phyloP scores from a whole-genome alignment of 2,888 invertebrate species.

The Eurytoma adleriae region DNA sequence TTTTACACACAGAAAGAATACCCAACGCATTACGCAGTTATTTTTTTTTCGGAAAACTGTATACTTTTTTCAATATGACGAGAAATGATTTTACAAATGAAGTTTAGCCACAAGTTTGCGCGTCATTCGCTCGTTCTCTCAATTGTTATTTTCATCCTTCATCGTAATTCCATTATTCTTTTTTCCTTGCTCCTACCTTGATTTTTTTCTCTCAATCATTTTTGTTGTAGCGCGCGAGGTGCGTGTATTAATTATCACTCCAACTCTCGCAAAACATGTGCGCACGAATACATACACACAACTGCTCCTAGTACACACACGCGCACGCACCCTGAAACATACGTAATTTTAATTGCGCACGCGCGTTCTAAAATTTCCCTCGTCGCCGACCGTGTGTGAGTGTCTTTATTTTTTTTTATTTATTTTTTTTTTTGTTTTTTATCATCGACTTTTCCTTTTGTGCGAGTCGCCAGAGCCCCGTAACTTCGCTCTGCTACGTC shows the following conservation, averaged over 20 bases:
- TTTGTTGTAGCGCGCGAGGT: conserved; percentile 57
- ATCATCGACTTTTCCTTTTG: background rate
- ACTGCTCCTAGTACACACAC: background rate
- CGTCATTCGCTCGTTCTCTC: conserved; percentile 61
- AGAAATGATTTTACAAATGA: conserved; percentile 79
- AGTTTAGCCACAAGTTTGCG: conserved; percentile 76
- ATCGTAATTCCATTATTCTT: conserved; percentile 4
- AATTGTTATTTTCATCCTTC: conserved; percentile 22
- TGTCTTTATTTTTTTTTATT: background rate
- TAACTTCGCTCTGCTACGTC: background rate
- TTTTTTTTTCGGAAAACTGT: conserved; percentile 74
- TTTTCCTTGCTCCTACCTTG: conserved; percentile 23
- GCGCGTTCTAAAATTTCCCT: conserved; percentile 11
- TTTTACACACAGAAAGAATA: conserved; percentile 75
- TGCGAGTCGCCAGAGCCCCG: background rate
- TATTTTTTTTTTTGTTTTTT: background rate
- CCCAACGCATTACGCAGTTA: conserved; percentile 65
- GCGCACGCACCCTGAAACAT: background rate
- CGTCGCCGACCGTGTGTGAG: background rate
- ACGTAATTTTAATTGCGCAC: conserved; percentile 7
- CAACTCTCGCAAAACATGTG: conserved; percentile 24
- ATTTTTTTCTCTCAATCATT: background rate
- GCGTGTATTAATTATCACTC: conserved; percentile 28
- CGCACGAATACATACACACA: conserved; percentile 47
- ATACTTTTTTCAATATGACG: conserved; percentile 76